phyloP scores from a whole-genome alignment of 2,113 vertebrate genomes.

The Seriola quinqueradiata region DNA sequence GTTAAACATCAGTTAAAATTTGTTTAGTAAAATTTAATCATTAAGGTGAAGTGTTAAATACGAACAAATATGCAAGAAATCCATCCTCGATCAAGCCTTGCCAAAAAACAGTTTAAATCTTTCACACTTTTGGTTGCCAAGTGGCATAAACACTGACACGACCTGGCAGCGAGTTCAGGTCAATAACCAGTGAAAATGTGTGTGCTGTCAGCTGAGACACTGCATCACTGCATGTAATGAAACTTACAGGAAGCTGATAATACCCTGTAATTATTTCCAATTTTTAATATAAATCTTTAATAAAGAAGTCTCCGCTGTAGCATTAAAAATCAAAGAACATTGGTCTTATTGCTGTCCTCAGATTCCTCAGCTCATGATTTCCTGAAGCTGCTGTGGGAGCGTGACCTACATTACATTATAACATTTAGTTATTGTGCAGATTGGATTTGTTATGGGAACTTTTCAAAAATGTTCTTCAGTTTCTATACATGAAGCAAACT shows the following conservation, averaged over 20 bases:
- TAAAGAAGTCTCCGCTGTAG: background rate
- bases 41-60: conserved; percentile 16
- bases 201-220: background rate
- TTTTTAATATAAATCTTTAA: background rate
- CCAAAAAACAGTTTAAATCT: conserved; percentile 22
- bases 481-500: no score
- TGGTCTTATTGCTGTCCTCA: no score
- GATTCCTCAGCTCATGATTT: no score
- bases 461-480: no score
- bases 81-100: conserved; percentile 18
- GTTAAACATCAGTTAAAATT: background rate
- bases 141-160: conserved; percentile 17
- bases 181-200: conserved; percentile 5
- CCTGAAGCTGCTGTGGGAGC: no score
- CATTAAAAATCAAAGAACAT: background rate
- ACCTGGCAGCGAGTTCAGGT: conserved; percentile 36
- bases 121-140: conserved; percentile 34
- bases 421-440: no score
- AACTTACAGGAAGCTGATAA: background rate
- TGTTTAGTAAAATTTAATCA: background rate
- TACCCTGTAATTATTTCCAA: background rate
- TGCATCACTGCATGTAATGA: background rate
- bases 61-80: background rate
- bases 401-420: no score
- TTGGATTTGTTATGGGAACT: no score